Evolutionary conservation across 35 echinoderm and acorn worm species (phyloP), one percentile per base, ranked within the genome.

Genomic region (Eucidaris tribuloides): DNA sequence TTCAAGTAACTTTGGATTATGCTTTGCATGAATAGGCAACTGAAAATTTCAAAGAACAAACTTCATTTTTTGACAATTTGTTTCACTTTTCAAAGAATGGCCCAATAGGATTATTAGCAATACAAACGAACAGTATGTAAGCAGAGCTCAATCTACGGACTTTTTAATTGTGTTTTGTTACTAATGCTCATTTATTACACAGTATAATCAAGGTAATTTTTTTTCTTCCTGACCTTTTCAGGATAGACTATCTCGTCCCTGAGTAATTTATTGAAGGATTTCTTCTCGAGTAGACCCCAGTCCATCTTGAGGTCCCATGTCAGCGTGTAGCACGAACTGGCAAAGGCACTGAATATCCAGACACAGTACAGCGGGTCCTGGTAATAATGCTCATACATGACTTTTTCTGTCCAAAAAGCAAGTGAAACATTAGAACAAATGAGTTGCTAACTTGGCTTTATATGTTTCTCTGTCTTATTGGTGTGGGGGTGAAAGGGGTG

Each of bases 231-330:
- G 58, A 97, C 91, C 49, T 61, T 87, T 72, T 90, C 83, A 1
- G 90, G 50, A 46, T 99, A 99, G 31, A 99, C 91, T 19, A 99
- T 88, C 39, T 99, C 96, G 76, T 93, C 87, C 44, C 96, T 77
- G 7, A 99, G 87, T 19, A 99, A 55, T 81, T 80, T 99, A 42
- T 89, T 82, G 64, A 90, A 89, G 23, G 83, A 46, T 57, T 89
- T 93, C 32, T 80, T 74, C 25, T 89, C 87, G 19, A 99, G 65
- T 55, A 99, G 76, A 5, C 96, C 96, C 96, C 96, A 99, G 46
- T 99, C 96, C 96, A 99, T 99, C 43, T 99, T 99, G 44, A 99
- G 83, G 24, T 93, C 91, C 91, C 96, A 99, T 0, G 96, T 93
- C 0, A 99, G 81, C 3, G 96, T 92, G 79, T 99, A 99, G 24